Evolutionary conservation across 2,113 vertebrate species (phyloP).

Genomic region (Dasyprocta punctata): DNA sequence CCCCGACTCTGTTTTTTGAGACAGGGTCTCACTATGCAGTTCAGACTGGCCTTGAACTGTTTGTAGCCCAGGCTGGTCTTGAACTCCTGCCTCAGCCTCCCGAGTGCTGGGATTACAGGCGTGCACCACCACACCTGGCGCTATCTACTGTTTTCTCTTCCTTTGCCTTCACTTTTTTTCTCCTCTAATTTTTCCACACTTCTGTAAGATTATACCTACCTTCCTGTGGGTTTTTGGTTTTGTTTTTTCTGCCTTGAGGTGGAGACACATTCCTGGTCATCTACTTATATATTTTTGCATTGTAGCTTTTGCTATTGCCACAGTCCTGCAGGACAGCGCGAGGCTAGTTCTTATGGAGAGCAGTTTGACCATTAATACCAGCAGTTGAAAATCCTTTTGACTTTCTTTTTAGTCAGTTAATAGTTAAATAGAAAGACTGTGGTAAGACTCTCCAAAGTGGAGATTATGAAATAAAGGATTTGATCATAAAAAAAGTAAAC

Average conservation of each 20-base stretch:
- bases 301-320: not conserved
- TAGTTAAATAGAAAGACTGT: not conserved
- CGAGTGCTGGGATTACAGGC: too few relatives aligned
- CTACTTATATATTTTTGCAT: not conserved
- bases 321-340: not conserved
- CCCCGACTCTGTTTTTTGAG: too few relatives aligned
- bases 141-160: not conserved
- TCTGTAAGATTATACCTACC: not conserved
- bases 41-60: too few relatives aligned
- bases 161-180: not conserved
- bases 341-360: not conserved
- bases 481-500: conserved; percentile 64
- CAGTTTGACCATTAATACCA: conserved; percentile 7
- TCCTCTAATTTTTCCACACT: not conserved
- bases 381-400: not conserved
- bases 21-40: too few relatives aligned
- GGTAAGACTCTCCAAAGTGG: not conserved
- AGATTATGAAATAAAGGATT: conserved; percentile 63
- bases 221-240: not conserved
- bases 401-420: conserved; percentile 43
- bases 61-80: too few relatives aligned
- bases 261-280: not conserved
- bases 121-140: too few relatives aligned
- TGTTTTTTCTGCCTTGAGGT: not conserved
- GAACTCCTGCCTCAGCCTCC: too few relatives aligned